Percentiles rank a stretch among this genome's conserved stretches.
These are phyloP conservation scores for Thysanoteuthis rhombus DNA, from an alignment of 2,888 invertebrate species.

Conservation along the genomic window DNA sequence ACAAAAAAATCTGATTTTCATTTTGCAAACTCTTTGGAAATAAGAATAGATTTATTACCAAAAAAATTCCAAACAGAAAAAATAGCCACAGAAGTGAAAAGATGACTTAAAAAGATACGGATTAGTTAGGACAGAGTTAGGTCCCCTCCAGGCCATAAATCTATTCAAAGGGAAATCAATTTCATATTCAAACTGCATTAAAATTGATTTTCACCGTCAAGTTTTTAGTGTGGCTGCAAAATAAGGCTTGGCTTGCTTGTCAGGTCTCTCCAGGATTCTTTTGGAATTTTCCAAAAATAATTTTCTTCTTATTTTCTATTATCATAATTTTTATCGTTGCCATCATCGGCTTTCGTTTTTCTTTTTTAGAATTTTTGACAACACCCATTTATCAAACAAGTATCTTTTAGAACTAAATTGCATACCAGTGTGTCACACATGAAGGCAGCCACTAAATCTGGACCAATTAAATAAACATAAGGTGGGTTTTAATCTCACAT, in stretches of 20 bases:
- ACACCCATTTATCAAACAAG: slow-evolving; percentile 1
- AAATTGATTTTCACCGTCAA: neutral
- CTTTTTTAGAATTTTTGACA: neutral
- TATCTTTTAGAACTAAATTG: neutral
- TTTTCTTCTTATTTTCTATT: neutral
- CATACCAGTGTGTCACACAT: neutral
- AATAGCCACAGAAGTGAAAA: neutral
- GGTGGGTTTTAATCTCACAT: neutral
- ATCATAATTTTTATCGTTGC: neutral
- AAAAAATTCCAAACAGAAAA: neutral
- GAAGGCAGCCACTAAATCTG: neutral
- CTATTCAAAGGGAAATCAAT: neutral
- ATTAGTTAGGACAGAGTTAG: neutral
- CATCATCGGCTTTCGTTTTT: neutral
- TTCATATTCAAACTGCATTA: neutral
- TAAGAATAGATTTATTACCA: neutral
- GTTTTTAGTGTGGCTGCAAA: neutral
- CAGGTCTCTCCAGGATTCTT: neutral
- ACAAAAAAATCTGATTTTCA: neutral
- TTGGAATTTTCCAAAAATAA: too few relatives aligned
- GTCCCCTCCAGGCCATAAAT: neutral
- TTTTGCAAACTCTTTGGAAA: neutral
- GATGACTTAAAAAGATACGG: neutral
- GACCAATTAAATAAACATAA: neutral
- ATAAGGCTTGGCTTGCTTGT: neutral